Base-by-base conservation (phyloP, 2,888 invertebrate genomes). In the Nemotelus nigrinus region DNA sequence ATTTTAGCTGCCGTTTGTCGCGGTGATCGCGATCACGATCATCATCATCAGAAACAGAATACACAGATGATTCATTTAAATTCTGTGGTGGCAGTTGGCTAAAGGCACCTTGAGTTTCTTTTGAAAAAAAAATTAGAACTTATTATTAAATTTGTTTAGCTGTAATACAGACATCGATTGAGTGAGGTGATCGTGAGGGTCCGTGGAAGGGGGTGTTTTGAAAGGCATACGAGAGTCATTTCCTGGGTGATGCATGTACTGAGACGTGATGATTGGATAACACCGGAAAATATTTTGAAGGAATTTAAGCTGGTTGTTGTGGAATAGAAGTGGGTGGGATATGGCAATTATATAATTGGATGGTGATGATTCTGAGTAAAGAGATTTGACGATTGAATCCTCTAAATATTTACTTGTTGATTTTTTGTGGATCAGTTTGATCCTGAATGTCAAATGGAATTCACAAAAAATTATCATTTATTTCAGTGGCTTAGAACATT, bases 51-150 rank as follows among this genome's bases (percentile, higher is more conserved):
- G 3, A 45, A 65, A 47, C n/a, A 41, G 47, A 8, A 65, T 47
- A 63, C 43, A 7, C 41, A 5, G 45, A n/a, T 65, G 65, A 65
- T 65, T 65, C 65, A 65, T 65, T 65, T 7, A 65, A n/a, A 65
- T 65, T 65, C 63, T 63, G 43, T 3, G 25, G n/a, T 63, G 41
- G 7, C 45, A n/a, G 65, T 47, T 25, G 44, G 65, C 6, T 65
- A 8, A 45, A 65, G 65, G 65, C 65, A 65, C 65, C 65, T 65
- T 65, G 65, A 65, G 5, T 4, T 5, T 5, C n/a, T 39, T 41
- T 10, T 43, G 44, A 63, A 63, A 6, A 63, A 63, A 63, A 63
- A 43, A 43, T 63, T 43, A 63, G 39, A 65, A 65, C 3, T n/a
- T 45, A 47, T 65, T 47, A 65, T 43, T 63, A 45, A 65, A 65